phyloP scores from a whole-genome alignment of 1,140 invertebrate genomes.

The Colletes gigas region DNA sequence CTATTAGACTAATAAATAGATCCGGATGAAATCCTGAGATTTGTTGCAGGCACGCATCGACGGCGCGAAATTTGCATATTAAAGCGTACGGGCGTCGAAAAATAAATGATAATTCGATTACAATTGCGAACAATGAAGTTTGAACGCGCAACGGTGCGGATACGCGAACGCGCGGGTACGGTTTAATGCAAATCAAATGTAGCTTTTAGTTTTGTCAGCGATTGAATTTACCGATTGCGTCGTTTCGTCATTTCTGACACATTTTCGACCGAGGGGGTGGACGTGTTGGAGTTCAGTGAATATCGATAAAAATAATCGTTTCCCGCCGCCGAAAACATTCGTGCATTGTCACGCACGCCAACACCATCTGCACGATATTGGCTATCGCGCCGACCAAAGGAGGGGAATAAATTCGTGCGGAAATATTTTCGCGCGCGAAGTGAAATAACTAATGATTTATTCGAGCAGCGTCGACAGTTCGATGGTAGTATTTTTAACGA shows the following conservation, averaged over 20 bases:
- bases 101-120: slow-evolving; percentile 2
- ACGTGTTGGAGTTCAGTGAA: background rate
- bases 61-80: no score
- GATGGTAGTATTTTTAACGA: slow-evolving; percentile 13
- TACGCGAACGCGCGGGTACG: no score
- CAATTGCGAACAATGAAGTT: background rate
- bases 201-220: slow-evolving; percentile 11
- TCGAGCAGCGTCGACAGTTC: background rate
- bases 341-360: slow-evolving; percentile 21
- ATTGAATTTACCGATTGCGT: slow-evolving; percentile 12
- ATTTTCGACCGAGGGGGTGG: background rate
- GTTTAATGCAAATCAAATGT: slow-evolving; percentile 32
- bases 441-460: slow-evolving; percentile 29
- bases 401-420: slow-evolving; percentile 26
- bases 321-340: slow-evolving; percentile 13
- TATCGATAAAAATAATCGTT: slow-evolving; percentile 29
- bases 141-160: background rate
- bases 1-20: no score
- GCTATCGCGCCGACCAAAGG: background rate
- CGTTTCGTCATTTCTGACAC: slow-evolving; percentile 13
- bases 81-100: no score
- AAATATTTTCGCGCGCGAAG: slow-evolving; percentile 12
- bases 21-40: no score
- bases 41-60: no score
- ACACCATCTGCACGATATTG: slow-evolving; percentile 28